Evolutionary conservation across 1,140 invertebrate species (phyloP).

Genomic region (Drosophila kikkawai): DNA sequence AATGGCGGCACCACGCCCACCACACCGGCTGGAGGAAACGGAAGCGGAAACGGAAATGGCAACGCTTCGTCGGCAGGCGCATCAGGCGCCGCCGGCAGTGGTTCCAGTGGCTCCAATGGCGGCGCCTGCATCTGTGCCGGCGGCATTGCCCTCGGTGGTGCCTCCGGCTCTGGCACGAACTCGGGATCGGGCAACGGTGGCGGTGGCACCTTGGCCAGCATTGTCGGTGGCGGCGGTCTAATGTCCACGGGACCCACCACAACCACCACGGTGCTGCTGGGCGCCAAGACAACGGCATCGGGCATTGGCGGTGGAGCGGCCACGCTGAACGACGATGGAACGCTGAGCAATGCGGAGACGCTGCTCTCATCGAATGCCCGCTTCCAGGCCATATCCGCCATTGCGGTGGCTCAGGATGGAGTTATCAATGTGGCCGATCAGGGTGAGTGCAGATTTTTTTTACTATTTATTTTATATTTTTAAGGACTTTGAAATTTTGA

Average conservation of each 20-base stretch:
- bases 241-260: slow-evolving; percentile 84
- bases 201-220: slow-evolving; percentile 69
- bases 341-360: slow-evolving; percentile 91
- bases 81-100: background rate
- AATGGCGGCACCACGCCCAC: slow-evolving; percentile 83
- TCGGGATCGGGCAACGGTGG: slow-evolving; percentile 27
- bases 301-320: slow-evolving; percentile 52
- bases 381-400: slow-evolving; percentile 95
- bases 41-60: slow-evolving; percentile 64
- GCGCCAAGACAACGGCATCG: slow-evolving; percentile 72
- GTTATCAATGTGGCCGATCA: slow-evolving; percentile 97
- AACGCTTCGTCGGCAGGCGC: slow-evolving; percentile 38
- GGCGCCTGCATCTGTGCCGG: slow-evolving; percentile 55
- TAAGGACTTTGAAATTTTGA: too few relatives aligned
- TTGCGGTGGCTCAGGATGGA: slow-evolving; percentile 97
- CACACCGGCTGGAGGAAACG: slow-evolving; percentile 76
- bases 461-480: background rate
- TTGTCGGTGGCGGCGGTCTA: slow-evolving; percentile 73
- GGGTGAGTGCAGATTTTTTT: slow-evolving; percentile 86
- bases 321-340: slow-evolving; percentile 87
- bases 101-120: slow-evolving; percentile 27
- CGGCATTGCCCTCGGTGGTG: slow-evolving; percentile 37
- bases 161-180: slow-evolving; percentile 37
- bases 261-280: slow-evolving; percentile 78
- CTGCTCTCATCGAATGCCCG: slow-evolving; percentile 95